Conservation (phyloP, 2,113 vertebrate genomes). For the Tringa solitaria region DNA sequence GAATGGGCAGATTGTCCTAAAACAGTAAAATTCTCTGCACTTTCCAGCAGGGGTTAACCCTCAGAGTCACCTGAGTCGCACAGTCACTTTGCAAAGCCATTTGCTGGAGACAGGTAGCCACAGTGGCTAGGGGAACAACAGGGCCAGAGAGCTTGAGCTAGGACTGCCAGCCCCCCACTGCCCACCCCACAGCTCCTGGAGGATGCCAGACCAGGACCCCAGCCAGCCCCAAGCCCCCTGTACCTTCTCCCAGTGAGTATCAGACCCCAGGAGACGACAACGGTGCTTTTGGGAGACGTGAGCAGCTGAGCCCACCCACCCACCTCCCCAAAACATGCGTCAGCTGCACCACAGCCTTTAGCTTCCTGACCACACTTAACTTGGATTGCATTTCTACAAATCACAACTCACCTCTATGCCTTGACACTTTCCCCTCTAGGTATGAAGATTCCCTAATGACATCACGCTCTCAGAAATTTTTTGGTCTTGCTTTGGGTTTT, state of each 20-base stretch:
- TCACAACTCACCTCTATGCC: not conserved
- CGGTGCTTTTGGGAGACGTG: fast-evolving
- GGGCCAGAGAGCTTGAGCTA: not conserved
- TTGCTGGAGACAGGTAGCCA: not conserved
- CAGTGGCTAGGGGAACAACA: not conserved
- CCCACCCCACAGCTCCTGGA: not conserved
- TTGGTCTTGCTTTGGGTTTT: not conserved
- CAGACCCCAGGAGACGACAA: not conserved
- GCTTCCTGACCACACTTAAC: not conserved
- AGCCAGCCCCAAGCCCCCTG: not conserved
- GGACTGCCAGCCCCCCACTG: not conserved
- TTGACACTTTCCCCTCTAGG: not conserved
- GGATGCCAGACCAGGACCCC: not conserved
- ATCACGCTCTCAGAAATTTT: fast-evolving
- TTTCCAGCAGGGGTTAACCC: not conserved
- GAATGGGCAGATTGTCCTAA: not conserved
- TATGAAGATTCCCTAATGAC: not conserved
- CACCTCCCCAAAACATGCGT: not conserved
- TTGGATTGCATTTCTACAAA: not conserved
- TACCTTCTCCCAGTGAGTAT: not conserved
- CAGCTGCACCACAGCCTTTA: fast-evolving
- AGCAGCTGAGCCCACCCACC: not conserved
- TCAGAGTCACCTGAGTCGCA: not conserved
- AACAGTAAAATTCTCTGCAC: not conserved
- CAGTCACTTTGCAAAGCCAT: not conserved